Percentiles rank a stretch among this genome's conserved stretches.
Evolutionary conservation across 2,888 invertebrate genomes (phyloP).

Genomic region (Drosophila prostipennis): DNA sequence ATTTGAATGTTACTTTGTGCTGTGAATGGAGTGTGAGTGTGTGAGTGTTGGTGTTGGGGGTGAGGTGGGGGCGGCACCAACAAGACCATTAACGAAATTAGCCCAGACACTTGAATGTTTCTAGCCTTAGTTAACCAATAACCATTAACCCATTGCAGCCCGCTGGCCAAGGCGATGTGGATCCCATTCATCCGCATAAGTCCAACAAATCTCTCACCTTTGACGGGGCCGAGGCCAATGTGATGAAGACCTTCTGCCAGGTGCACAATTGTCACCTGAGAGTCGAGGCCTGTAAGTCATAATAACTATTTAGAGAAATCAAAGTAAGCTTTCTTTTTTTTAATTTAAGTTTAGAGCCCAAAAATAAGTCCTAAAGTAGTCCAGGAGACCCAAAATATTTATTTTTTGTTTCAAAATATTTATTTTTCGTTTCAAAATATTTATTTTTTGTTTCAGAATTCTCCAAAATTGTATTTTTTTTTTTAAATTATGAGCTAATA

Average conservation of each 20-base stretch:
- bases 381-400: too few species aligned
- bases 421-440: too few species aligned
- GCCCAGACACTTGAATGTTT: slow-evolving; percentile 63
- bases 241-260: slow-evolving; percentile 79
- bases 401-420: too few species aligned
- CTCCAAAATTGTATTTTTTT: too few species aligned
- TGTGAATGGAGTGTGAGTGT: neutral
- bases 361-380: too few species aligned
- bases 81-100: slow-evolving; percentile 73
- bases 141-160: slow-evolving; percentile 54
- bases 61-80: slow-evolving; percentile 51
- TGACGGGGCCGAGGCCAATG: slow-evolving; percentile 79
- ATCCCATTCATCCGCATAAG: slow-evolving; percentile 68
- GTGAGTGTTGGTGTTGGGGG: slow-evolving; percentile 1
- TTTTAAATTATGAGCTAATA: too few species aligned
- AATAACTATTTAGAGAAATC: too few species aligned
- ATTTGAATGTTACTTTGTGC: slow-evolving; percentile 37
- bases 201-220: slow-evolving; percentile 69
- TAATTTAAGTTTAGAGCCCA: too few species aligned
- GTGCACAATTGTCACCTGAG: slow-evolving; percentile 80
- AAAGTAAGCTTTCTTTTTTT: too few species aligned
- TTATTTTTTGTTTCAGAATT: too few species aligned
- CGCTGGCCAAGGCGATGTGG: slow-evolving; percentile 77
- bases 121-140: slow-evolving; percentile 62
- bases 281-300: slow-evolving; percentile 78